Percentiles rank a stretch among this genome's conserved stretches.
phyloP scores from a whole-genome alignment of 2,888 invertebrate genomes.

The Melipona beecheii region DNA sequence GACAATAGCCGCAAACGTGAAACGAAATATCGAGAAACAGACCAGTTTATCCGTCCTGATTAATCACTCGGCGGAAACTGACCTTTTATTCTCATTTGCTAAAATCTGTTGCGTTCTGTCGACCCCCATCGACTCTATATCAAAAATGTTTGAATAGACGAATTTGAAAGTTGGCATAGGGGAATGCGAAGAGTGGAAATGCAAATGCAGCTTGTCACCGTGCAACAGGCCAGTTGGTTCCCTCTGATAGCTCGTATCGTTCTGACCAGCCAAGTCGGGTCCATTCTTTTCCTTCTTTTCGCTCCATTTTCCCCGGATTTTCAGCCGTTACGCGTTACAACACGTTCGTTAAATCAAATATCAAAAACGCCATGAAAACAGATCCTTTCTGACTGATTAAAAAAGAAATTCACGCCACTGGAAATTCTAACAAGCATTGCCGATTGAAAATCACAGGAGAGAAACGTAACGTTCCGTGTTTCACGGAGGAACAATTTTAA shows the following conservation, averaged over 20 bases:
- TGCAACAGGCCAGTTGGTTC: conserved; percentile 76
- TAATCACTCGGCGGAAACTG: background rate
- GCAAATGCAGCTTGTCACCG: conserved; percentile 75
- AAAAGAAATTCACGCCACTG: background rate
- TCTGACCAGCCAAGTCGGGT: conserved; percentile 69
- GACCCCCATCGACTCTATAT: background rate
- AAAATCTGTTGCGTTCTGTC: background rate
- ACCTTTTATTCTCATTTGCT: background rate
- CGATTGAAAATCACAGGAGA: no score
- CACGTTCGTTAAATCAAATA: conserved; percentile 47
- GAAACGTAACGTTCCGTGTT: no score
- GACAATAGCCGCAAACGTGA: background rate
- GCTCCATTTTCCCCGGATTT: conserved; percentile 55
- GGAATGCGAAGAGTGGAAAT: conserved; percentile 60
- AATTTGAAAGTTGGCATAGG: conserved; percentile 53
- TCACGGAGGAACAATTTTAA: no score
- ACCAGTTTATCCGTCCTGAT: background rate
- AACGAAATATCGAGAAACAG: background rate
- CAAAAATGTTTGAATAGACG: conserved; percentile 58
- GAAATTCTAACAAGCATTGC: no score
- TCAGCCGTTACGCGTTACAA: conserved; percentile 24
- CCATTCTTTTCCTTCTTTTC: conserved; percentile 67
- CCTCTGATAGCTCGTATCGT: conserved; percentile 78
- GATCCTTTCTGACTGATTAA: no score
- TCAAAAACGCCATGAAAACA: conserved; percentile 14